These are phyloP conservation scores for Erythrocercus mccallii DNA, from an alignment of 2,113 vertebrate genomes.

Conservation along the genomic window DNA sequence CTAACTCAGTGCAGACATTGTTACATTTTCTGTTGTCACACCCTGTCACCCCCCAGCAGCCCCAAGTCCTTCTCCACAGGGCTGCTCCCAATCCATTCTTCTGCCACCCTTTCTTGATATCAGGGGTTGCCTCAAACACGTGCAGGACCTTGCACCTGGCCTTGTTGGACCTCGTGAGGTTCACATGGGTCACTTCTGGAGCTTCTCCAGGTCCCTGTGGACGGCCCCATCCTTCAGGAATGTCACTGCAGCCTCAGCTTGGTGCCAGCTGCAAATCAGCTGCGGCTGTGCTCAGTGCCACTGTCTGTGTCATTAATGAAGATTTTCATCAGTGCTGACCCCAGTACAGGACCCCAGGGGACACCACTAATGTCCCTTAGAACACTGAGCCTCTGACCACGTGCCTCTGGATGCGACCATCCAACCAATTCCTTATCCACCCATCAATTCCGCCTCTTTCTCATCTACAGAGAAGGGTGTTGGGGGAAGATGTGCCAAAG, in stretches of 20 bases:
- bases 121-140: background rate
- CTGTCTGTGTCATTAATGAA: background rate
- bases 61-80: background rate
- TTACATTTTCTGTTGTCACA: background rate
- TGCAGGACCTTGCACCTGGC: background rate
- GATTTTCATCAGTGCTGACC: background rate
- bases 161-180: background rate
- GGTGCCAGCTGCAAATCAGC: background rate
- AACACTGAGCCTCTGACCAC: too few species aligned
- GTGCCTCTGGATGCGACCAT: background rate
- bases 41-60: background rate
- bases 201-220: background rate
- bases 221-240: background rate
- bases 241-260: background rate
- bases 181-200: background rate
- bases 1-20: background rate
- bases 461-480: too few species aligned
- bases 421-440: background rate
- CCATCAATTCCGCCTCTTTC: background rate
- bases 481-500: background rate
- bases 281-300: background rate
- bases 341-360: fast-evolving
- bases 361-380: background rate
- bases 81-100: background rate
- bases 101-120: background rate